Conservation (phyloP, 2,888 invertebrate genomes). For the Polydrusus pterygomalis region DNA sequence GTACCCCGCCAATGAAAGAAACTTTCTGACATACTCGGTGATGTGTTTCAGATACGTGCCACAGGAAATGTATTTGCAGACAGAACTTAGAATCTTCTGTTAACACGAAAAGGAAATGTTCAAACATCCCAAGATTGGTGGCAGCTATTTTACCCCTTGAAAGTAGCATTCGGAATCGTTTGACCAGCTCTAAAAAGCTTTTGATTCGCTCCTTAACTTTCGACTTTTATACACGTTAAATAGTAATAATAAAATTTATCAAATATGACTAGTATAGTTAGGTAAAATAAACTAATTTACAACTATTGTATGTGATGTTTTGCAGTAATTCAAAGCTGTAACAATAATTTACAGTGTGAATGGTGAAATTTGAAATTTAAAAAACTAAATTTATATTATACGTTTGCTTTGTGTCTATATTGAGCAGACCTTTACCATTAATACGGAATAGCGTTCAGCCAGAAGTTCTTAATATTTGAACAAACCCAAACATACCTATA, state of each 20-base stretch:
- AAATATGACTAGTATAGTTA: too few species aligned
- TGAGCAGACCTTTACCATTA: too few species aligned
- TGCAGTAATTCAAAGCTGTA: background rate
- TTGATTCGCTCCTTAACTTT: constrained; percentile 7
- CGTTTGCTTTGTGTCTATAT: too few species aligned
- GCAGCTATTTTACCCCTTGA: constrained; percentile 39
- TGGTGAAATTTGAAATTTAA: too few species aligned
- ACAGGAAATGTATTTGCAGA: constrained; percentile 59
- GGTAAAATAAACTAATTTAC: too few species aligned
- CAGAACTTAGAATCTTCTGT: constrained; percentile 59
- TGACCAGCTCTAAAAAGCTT: constrained; percentile 29
- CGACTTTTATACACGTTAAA: background rate
- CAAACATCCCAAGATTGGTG: constrained; percentile 51
- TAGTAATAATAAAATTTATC: too few species aligned
- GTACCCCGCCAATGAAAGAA: constrained; percentile 38
- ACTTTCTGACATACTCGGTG: constrained; percentile 49
- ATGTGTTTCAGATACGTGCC: constrained; percentile 61
- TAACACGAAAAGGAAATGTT: constrained; percentile 60
- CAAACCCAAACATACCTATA: too few species aligned
- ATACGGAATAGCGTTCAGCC: too few species aligned
- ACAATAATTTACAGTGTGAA: too few species aligned
- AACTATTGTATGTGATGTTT: background rate
- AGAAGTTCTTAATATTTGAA: background rate
- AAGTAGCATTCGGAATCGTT: constrained; percentile 33
- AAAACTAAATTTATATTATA: too few species aligned